Evolutionary conservation across 1,140 invertebrate genomes (phyloP).

Genomic region (Drosophila kohkoa): DNA sequence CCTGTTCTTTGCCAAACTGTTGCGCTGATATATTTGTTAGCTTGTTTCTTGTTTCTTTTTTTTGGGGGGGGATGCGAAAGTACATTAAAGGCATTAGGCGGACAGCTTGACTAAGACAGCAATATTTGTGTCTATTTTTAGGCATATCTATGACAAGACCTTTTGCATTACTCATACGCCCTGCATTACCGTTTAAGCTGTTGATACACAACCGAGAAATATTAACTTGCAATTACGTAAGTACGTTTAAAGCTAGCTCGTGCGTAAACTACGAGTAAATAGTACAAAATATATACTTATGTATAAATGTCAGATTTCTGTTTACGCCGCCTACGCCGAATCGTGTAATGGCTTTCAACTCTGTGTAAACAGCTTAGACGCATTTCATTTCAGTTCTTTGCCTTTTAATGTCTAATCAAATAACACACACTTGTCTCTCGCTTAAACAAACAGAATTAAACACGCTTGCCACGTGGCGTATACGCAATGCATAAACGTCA

Average conservation of each 20-base stretch:
- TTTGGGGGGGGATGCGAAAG: conserved; percentile 26
- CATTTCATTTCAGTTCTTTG: conserved; percentile 10
- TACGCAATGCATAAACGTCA: conserved; percentile 74
- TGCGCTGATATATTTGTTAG: conserved; percentile 61
- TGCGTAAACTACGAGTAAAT: conserved; percentile 37
- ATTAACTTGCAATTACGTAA: conserved; percentile 72
- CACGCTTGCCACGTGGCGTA: conserved; percentile 53
- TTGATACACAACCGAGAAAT: conserved; percentile 22
- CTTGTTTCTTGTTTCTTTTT: conserved; percentile 45
- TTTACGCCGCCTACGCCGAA: conserved; percentile 3
- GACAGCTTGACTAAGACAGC: conserved; percentile 36
- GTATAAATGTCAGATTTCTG: conserved; percentile 37
- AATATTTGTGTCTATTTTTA: conserved; percentile 23
- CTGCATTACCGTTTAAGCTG: conserved; percentile 22
- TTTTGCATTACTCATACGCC: conserved; percentile 33
- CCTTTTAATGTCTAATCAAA: conserved; percentile 28
- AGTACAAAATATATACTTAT: conserved; percentile 23
- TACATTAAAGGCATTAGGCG: conserved; percentile 67
- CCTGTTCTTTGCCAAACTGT: conserved; percentile 54
- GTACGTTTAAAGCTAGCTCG: conserved; percentile 15
- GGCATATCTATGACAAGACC: conserved; percentile 33
- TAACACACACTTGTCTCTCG: conserved; percentile 25
- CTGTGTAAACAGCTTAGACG: conserved; percentile 32
- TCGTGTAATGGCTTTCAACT: conserved; percentile 18
- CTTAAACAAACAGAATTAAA: conserved; percentile 50